phyloP scores from a whole-genome alignment of 2,797 vertebrate genomes.

The Danio albolineatus region DNA sequence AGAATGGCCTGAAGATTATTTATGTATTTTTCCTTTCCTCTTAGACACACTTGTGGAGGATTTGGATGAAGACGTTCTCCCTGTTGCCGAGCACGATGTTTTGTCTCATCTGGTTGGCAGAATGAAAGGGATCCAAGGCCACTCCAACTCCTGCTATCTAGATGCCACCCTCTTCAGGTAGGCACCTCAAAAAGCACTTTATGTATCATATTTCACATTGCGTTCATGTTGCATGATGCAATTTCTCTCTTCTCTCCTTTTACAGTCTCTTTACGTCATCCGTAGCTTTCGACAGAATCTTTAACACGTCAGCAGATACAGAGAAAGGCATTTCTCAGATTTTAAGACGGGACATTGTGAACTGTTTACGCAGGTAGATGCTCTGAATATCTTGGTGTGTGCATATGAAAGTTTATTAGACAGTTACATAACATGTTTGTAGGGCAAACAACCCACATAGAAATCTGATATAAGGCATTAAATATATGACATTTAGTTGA shows the following conservation, averaged over 20 bases:
- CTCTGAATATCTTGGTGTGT: background rate
- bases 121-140: constrained; percentile 86
- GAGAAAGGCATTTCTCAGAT: constrained; percentile 70
- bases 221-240: background rate
- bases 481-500: too few species aligned
- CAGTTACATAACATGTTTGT: background rate
- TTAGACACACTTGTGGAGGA: constrained; percentile 71
- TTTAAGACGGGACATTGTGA: constrained; percentile 80
- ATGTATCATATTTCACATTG: background rate
- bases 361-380: constrained; percentile 81
- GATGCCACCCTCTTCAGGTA: constrained; percentile 87
- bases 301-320: constrained; percentile 67
- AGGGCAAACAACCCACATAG: background rate
- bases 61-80: constrained; percentile 69
- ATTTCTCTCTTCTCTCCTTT: constrained; percentile 34
- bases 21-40: background rate
- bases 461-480: too few species aligned
- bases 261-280: constrained; percentile 82
- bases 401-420: background rate
- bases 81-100: constrained; percentile 74
- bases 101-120: constrained; percentile 75
- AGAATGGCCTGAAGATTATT: background rate
- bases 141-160: constrained; percentile 86
- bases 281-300: constrained; percentile 75
- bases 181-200: constrained; percentile 27